phyloP scores from a whole-genome alignment of 2,113 vertebrate species.

The Origma solitaria region DNA sequence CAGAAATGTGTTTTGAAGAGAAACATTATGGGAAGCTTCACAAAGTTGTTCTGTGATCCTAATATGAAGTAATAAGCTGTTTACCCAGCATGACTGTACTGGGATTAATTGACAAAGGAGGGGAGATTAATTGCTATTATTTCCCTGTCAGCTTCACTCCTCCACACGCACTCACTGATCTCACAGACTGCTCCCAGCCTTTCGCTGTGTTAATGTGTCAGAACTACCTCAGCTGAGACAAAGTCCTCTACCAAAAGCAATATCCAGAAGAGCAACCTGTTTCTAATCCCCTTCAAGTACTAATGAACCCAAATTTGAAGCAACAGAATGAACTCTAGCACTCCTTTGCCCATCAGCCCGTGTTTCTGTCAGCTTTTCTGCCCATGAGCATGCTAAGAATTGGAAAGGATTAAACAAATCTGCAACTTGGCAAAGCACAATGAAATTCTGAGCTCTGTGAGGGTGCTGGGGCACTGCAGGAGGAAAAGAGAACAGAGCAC shows the following conservation, averaged over 20 bases:
- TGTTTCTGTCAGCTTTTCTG: slow-evolving; percentile 36
- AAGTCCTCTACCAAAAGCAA: slow-evolving; percentile 19
- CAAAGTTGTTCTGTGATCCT: slow-evolving; percentile 69
- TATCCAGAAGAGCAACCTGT: slow-evolving; percentile 46
- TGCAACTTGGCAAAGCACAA: neutral
- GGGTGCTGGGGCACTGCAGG: neutral
- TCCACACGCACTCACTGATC: slow-evolving; percentile 46
- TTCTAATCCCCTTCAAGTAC: slow-evolving; percentile 26
- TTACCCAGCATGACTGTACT: slow-evolving; percentile 64
- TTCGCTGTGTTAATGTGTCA: neutral
- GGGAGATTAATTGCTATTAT: slow-evolving; percentile 69
- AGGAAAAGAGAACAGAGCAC: neutral
- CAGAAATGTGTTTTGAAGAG: slow-evolving; percentile 53
- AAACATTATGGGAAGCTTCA: slow-evolving; percentile 60
- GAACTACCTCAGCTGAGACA: slow-evolving; percentile 24
- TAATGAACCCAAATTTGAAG: slow-evolving; percentile 47
- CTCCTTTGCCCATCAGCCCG: neutral
- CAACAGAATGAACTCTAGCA: slow-evolving; percentile 32
- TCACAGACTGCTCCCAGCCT: slow-evolving; percentile 30
- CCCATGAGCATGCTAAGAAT: neutral
- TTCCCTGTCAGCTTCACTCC: slow-evolving; percentile 64
- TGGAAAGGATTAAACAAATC: slow-evolving; percentile 42
- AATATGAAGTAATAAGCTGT: slow-evolving; percentile 75
- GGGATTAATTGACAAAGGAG: slow-evolving; percentile 70
- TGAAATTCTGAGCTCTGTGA: neutral